These are phyloP conservation scores for Cantharis rufa DNA, from an alignment of 2,888 invertebrate species.

Conservation along the genomic window DNA sequence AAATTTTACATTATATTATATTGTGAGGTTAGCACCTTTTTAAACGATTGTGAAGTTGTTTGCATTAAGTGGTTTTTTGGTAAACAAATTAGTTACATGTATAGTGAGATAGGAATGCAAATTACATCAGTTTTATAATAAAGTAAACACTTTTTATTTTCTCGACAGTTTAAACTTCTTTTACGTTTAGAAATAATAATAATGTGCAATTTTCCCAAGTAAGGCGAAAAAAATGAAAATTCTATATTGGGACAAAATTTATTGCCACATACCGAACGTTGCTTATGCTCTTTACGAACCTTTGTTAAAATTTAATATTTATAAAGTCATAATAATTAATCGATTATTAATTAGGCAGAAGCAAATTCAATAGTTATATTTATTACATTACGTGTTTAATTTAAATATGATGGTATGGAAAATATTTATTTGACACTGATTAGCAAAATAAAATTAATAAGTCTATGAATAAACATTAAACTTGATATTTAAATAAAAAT, in stretches of 20 bases:
- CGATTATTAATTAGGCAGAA: not conserved
- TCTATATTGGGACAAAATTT: not conserved
- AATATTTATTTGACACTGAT: constrained; percentile 2
- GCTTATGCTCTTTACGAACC: not conserved
- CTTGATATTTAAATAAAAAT: not conserved
- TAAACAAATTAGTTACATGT: not conserved
- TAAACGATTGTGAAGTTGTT: not conserved
- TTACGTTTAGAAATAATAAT: not conserved
- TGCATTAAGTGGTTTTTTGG: not conserved
- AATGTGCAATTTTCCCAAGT: not conserved
- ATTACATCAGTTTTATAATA: not conserved
- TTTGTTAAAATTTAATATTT: not conserved
- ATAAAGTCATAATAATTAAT: not conserved
- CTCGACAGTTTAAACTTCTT: not conserved
- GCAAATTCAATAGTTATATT: not conserved
- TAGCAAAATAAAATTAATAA: not conserved
- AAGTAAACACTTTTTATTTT: not conserved
- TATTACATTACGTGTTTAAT: not conserved
- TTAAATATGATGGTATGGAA: not conserved
- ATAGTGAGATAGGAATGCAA: not conserved
- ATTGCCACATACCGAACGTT: not conserved
- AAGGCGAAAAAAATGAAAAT: not conserved
- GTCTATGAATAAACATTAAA: not conserved
- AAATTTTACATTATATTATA: not conserved
- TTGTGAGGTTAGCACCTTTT: not conserved